Evolutionary conservation across 2,888 invertebrate species (phyloP), one percentile per base, ranked within the genome.

Genomic region (Andrena trimmerana): DNA sequence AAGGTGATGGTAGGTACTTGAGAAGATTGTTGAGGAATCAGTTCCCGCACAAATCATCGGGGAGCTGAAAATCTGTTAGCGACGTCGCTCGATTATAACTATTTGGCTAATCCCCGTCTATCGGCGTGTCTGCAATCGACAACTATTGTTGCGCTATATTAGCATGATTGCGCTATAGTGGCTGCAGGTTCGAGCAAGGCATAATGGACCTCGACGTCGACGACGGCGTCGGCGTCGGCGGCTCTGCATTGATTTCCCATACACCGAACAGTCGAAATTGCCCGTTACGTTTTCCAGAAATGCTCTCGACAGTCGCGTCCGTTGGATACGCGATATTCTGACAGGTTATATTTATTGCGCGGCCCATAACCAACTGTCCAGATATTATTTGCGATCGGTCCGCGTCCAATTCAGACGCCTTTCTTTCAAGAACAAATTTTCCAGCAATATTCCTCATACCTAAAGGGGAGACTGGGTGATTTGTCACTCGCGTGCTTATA

Each of bases 341-440:
- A 72, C 72, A 29, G 62, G 59, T 62, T 29, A 60, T 75, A 81
- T 86, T 86, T 86, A 81, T 81, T 65, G 63, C 75, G 29, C 60
- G 29, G 29, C 52, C 59, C 27, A 10, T 71, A 73, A 68, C 75
- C 76, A 75, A 57, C 50, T 50, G 29, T n/a, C 52, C 29, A 31
- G 29, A 31, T 42, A 74, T 74, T 57, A 57, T 57, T 57, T 57
- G 57, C 24, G 57, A 57, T 4, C 27, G 54, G 8, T 8, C 54
- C 20, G 0, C 13, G 27, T 57, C 54, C 10, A 57, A 5, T 57
- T 50, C 31, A 59, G 31, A 16, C 13, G 20, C 59, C 5, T 27
- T 24, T 52, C 65, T 52, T 69, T 42, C 57, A n/a, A 27, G n/a
- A 42, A 36, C 24, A 63, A 57, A 57, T 66, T 73, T 5, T 73